These are phyloP conservation scores for Amia ocellicauda DNA, from an alignment of 2,113 vertebrate genomes.

Conservation along the genomic window DNA sequence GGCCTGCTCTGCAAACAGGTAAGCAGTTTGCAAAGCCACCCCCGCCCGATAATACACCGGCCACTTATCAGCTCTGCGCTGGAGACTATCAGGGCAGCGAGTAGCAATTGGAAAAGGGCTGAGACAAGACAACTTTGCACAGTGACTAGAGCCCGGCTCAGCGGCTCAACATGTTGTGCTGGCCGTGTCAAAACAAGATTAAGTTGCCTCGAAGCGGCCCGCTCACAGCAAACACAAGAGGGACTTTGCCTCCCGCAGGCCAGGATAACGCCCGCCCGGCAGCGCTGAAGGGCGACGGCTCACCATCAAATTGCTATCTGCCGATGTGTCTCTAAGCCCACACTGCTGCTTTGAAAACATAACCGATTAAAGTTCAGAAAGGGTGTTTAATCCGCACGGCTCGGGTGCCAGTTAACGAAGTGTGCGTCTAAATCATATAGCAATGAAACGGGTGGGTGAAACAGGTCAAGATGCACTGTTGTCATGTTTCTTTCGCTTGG, in stretches of 20 bases:
- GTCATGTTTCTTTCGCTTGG: no score
- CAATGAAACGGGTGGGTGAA: no score
- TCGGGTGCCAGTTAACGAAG: no score
- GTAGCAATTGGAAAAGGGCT: conserved; percentile 11
- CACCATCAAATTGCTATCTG: not conserved
- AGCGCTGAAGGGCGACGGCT: not conserved
- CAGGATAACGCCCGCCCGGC: not conserved
- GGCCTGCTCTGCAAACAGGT: conserved; percentile 24
- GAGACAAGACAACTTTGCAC: conserved; percentile 11
- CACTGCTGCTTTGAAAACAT: no score
- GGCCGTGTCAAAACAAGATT: conserved; percentile 23
- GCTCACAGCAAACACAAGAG: conserved; percentile 25
- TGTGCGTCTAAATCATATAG: no score
- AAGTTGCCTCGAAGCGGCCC: conserved; percentile 10
- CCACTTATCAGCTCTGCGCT: conserved; percentile 19
- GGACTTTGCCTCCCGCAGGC: not conserved
- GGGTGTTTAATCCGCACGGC: no score
- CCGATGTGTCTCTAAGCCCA: no score
- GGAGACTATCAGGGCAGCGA: conserved; percentile 2
- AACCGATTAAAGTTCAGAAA: no score
- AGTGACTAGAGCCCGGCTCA: conserved; percentile 23
- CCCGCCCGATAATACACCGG: not conserved
- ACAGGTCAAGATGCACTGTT: no score
- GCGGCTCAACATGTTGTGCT: conserved; percentile 1
- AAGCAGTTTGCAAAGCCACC: conserved; percentile 9